A percentile compares a stretch with the other conserved stretches of the same genome.
Evolutionary conservation across 2,113 vertebrate genomes (phyloP).

Genomic region (Chaetops frenatus): DNA sequence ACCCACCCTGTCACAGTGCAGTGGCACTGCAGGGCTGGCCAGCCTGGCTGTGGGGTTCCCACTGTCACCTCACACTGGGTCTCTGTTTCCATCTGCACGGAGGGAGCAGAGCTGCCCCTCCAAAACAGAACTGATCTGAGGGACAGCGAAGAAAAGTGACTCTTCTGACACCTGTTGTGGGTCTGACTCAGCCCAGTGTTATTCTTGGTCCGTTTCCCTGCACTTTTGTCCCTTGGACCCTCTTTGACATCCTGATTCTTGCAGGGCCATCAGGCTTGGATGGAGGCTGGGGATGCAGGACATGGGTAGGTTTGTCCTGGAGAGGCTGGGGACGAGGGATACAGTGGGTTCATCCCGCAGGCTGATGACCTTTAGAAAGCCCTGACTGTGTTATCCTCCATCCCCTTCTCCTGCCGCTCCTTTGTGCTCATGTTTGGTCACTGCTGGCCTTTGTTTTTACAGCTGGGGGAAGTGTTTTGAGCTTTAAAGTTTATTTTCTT

Average conservation of each 20-base stretch:
- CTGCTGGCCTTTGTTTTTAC: slow-evolving; percentile 53
- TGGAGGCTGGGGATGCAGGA: neutral
- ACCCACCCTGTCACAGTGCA: neutral
- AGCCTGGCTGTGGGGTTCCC: neutral
- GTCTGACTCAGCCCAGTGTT: neutral
- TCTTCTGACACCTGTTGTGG: neutral
- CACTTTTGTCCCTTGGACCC: neutral
- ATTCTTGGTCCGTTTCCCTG: neutral
- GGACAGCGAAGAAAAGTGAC: fast-evolving
- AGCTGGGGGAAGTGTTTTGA: slow-evolving; percentile 64
- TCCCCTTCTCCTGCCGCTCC: neutral
- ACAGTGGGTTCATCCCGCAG: fast-evolving
- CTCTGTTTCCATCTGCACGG: neutral
- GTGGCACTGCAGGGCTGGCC: fast-evolving
- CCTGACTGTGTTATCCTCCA: neutral
- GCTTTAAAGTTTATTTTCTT: slow-evolving; percentile 55
- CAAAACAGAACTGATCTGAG: fast-evolving
- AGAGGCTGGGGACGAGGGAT: neutral
- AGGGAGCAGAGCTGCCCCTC: neutral
- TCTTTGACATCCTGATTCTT: neutral
- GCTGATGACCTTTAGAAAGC: neutral
- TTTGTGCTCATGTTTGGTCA: slow-evolving; percentile 48
- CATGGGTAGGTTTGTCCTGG: neutral
- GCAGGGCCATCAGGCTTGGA: neutral
- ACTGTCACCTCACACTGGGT: fast-evolving